Conservation (phyloP, 2,888 invertebrate genomes). For the Elaeidobius kamerunicus region DNA sequence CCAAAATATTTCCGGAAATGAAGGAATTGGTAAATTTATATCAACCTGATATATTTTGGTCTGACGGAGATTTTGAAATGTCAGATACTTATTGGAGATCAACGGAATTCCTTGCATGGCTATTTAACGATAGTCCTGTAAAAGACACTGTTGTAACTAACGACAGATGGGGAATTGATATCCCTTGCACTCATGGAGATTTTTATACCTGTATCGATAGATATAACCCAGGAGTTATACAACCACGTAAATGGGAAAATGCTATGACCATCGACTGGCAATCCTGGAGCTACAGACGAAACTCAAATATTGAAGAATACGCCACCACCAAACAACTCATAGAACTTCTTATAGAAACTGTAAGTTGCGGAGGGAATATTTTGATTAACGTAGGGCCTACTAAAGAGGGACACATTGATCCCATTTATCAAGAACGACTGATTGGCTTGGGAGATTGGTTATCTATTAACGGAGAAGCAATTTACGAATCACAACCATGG, state of each 20-base stretch:
- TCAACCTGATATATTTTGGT: conserved; percentile 80
- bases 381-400: conserved; percentile 88
- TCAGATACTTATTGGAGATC: conserved; percentile 78
- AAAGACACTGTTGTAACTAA: conserved; percentile 85
- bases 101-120: conserved; percentile 80
- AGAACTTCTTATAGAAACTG: conserved; percentile 66
- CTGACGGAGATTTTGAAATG: conserved; percentile 96
- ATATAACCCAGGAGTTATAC: conserved; percentile 67
- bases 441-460: conserved; percentile 78
- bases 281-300: conserved; percentile 84
- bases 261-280: conserved; percentile 83
- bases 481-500: conserved; percentile 80
- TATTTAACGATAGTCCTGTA: conserved; percentile 88
- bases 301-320: conserved; percentile 66
- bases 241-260: conserved; percentile 91
- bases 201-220: conserved; percentile 82
- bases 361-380: conserved; percentile 83
- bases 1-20: conserved; percentile 73
- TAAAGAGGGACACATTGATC: conserved; percentile 79
- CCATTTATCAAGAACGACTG: conserved; percentile 84
- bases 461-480: conserved; percentile 76
- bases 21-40: conserved; percentile 68
- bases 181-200: conserved; percentile 81
- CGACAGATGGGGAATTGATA: conserved; percentile 85
- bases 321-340: conserved; percentile 67